A percentile compares a stretch with the other conserved stretches of the same genome.
These are phyloP conservation scores for Phaethornis superciliosus DNA, from an alignment of 2,113 vertebrate genomes.

Conservation along the genomic window DNA sequence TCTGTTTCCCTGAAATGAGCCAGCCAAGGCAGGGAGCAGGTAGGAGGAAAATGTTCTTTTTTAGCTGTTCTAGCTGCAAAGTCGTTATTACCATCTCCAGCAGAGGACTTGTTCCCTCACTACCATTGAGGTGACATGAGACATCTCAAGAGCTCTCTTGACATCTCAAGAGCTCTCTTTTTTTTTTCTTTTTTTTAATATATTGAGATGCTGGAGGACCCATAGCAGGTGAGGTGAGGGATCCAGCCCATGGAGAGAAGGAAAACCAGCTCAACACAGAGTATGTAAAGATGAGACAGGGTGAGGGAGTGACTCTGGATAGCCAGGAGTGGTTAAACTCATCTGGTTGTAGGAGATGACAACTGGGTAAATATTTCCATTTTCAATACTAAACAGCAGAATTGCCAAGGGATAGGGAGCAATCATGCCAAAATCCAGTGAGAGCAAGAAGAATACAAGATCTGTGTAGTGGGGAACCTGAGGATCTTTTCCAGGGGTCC, in stretches of 20 bases:
- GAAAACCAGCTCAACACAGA: neutral
- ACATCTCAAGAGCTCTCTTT: neutral
- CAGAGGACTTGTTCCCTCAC: neutral
- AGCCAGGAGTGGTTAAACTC: neutral
- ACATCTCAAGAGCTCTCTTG: neutral
- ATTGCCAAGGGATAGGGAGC: neutral
- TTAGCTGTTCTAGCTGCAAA: neutral
- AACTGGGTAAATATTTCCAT: neutral
- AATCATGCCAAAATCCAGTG: neutral
- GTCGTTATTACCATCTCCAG: neutral
- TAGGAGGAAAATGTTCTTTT: neutral
- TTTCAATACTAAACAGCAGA: neutral
- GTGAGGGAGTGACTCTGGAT: neutral
- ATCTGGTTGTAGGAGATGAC: neutral
- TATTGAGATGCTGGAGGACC: neutral
- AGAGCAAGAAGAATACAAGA: neutral
- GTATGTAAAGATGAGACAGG: rapidly evolving
- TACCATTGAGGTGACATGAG: neutral
- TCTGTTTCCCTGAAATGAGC: neutral
- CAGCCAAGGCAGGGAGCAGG: neutral
- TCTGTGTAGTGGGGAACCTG: neutral
- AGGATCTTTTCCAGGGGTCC: neutral
- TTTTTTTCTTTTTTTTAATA: neutral
- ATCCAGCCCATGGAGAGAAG: neutral
- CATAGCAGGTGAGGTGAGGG: neutral